Percentiles rank a stretch among this genome's conserved stretches.
Evolutionary conservation across 1,140 invertebrate genomes (phyloP).

Genomic region (Cydia pomonella): DNA sequence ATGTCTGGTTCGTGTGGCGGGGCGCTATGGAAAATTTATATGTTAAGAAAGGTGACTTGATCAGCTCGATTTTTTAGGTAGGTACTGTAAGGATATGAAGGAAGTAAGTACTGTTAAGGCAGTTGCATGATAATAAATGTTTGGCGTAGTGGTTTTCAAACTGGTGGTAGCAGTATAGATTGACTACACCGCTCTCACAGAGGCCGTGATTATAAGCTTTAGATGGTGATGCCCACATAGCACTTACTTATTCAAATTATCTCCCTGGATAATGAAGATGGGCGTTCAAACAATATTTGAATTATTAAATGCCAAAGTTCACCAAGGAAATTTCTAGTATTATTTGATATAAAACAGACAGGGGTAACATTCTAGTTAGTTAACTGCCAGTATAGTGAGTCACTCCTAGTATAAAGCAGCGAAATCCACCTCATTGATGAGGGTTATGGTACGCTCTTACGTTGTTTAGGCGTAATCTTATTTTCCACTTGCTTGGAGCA

Average conservation of each 20-base stretch:
- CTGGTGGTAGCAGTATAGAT: too few relatives aligned
- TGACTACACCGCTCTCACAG: too few relatives aligned
- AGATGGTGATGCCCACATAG: too few relatives aligned
- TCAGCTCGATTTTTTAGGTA: neutral
- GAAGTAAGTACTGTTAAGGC: neutral
- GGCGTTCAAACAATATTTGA: neutral
- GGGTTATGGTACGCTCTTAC: too few relatives aligned
- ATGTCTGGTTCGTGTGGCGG: neutral
- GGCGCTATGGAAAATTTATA: neutral
- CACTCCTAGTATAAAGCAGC: neutral
- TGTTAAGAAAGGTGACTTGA: neutral
- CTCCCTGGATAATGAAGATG: neutral
- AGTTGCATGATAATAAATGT: neutral
- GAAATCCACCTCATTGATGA: too few relatives aligned
- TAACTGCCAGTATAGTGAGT: neutral
- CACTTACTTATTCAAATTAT: neutral
- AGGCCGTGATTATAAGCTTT: too few relatives aligned
- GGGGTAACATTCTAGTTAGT: neutral
- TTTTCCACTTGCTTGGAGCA: too few relatives aligned
- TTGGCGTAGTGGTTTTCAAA: too few relatives aligned
- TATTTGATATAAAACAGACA: slow-evolving; percentile 13
- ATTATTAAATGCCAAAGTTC: slow-evolving; percentile 24
- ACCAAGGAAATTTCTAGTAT: neutral
- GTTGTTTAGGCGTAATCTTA: too few relatives aligned
- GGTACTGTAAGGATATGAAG: neutral